A percentile compares a stretch with the other conserved stretches of the same genome.
phyloP scores from a whole-genome alignment of 2,797 vertebrate species.

The Gambelia wislizenii region DNA sequence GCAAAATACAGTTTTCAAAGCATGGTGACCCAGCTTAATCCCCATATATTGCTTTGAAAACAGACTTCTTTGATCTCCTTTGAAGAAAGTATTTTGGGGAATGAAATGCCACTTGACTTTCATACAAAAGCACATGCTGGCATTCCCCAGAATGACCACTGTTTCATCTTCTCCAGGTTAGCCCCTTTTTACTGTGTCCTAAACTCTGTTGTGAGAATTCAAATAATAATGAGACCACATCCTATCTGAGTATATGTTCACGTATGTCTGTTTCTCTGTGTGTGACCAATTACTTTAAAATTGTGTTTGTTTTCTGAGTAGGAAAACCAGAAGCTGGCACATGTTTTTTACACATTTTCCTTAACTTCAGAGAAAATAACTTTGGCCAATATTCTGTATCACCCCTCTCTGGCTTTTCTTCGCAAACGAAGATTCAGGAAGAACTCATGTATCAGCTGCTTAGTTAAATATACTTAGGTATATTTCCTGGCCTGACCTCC shows the following conservation, averaged over 20 bases:
- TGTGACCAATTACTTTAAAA: not conserved
- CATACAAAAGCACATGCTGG: not conserved
- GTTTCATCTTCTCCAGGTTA: constrained; percentile 51
- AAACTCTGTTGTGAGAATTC: constrained; percentile 39
- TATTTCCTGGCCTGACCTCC: too few species aligned
- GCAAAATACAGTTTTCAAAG: constrained; percentile 59
- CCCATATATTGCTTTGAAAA: constrained; percentile 66
- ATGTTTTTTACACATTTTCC: not conserved
- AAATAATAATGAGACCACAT: not conserved
- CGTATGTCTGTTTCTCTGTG: not conserved
- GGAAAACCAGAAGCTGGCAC: not conserved
- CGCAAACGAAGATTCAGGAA: too few species aligned
- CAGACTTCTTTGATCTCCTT: constrained; percentile 57
- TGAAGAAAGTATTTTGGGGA: constrained; percentile 26
- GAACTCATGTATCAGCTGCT: too few species aligned
- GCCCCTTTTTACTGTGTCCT: constrained; percentile 5
- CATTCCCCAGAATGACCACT: constrained; percentile 47
- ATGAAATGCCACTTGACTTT: constrained; percentile 56
- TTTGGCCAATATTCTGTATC: too few species aligned
- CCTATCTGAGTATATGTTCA: not conserved
- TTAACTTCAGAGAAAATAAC: too few species aligned
- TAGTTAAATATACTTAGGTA: too few species aligned
- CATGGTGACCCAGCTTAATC: constrained; percentile 55
- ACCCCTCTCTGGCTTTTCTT: too few species aligned
- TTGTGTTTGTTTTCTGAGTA: not conserved